Conservation (phyloP, 1,140 invertebrate genomes). For the Lepidurus packardi region DNA sequence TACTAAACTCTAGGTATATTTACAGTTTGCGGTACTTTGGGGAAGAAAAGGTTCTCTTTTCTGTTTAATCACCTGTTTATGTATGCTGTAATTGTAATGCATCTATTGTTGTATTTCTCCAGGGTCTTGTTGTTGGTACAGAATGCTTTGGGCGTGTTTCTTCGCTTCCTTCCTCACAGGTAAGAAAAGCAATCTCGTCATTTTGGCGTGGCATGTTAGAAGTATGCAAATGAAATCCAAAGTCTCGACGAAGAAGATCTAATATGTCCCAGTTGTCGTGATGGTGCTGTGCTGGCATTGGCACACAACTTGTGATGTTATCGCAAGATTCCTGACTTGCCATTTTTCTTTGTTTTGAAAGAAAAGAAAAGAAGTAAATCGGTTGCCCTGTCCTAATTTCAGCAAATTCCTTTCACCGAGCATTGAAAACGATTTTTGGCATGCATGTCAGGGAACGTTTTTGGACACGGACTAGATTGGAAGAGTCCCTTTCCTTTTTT, state of each 20-base stretch:
- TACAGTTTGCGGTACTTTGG: too few relatives aligned
- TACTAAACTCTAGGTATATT: too few relatives aligned
- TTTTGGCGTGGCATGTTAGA: not conserved
- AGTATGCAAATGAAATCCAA: not conserved
- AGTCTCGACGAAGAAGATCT: not conserved
- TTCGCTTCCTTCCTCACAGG: constrained; percentile 11
- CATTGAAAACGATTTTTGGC: not conserved
- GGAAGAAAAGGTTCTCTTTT: too few relatives aligned
- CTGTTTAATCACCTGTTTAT: too few relatives aligned
- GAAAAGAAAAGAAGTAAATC: not conserved
- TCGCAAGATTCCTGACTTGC: not conserved
- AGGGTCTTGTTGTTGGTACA: constrained; percentile 1
- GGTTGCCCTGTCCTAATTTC: not conserved
- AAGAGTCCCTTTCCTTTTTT: not conserved
- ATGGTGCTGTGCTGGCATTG: not conserved
- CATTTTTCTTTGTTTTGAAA: too few relatives aligned
- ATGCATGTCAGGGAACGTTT: not conserved
- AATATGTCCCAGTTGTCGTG: not conserved
- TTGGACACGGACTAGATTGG: not conserved
- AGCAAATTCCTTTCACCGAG: not conserved
- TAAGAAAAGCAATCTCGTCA: not conserved
- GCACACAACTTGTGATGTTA: not conserved
- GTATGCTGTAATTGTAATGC: not conserved
- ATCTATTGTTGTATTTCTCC: not conserved
- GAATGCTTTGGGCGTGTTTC: constrained; percentile 11